phyloP scores from a whole-genome alignment of 2,113 vertebrate genomes.

The Oreochromis aureus region DNA sequence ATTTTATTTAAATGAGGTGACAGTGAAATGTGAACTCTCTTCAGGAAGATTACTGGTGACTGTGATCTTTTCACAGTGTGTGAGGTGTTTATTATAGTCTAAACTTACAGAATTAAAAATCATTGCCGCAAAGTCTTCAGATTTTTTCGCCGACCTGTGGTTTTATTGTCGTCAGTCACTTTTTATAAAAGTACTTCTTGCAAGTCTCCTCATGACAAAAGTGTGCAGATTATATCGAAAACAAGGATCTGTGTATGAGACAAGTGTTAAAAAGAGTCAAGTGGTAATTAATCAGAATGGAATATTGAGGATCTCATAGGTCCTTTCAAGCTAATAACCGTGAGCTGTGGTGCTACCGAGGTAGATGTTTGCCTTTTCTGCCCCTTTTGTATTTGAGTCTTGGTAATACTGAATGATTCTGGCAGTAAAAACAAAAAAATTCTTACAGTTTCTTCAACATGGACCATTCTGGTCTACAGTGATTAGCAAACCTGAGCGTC shows the following conservation, averaged over 20 bases:
- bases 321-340: conserved; percentile 23
- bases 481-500: not conserved
- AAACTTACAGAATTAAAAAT: not conserved
- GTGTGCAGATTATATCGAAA: conserved; percentile 13
- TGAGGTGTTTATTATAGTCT: not conserved
- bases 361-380: not conserved
- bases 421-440: conserved; percentile 48
- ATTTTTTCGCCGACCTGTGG: not conserved
- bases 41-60: conserved; percentile 14
- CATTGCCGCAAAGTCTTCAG: not conserved
- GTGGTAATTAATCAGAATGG: conserved; percentile 37
- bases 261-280: conserved; percentile 37
- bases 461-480: not conserved
- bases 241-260: conserved; percentile 14
- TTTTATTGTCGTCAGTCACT: not conserved
- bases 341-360: not conserved
- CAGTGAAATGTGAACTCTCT: conserved; percentile 1
- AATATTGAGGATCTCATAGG: conserved; percentile 11
- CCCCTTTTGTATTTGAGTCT: not conserved
- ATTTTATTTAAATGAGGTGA: conserved; percentile 45
- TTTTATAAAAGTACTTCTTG: conserved; percentile 11
- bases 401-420: conserved; percentile 12
- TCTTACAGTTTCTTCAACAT: not conserved
- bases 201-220: not conserved
- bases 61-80: conserved; percentile 13